phyloP scores from a whole-genome alignment of 1,140 invertebrate genomes.

The Anoplolepis gracilipes region DNA sequence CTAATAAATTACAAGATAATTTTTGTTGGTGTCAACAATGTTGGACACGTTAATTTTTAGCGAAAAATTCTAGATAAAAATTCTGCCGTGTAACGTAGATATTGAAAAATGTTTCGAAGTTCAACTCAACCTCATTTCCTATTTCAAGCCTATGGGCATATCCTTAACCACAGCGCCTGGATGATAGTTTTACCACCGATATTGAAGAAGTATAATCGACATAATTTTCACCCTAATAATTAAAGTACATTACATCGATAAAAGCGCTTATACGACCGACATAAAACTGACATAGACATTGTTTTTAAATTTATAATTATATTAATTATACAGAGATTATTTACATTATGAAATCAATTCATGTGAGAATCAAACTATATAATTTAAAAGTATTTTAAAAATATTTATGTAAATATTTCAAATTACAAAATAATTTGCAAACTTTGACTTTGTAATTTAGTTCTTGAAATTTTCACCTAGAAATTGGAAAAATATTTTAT shows the following conservation, averaged over 20 bases:
- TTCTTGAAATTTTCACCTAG: neutral
- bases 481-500: neutral
- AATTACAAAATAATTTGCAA: neutral
- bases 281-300: neutral
- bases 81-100: conserved; percentile 19
- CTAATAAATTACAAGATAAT: neutral
- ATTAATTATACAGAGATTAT: neutral
- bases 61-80: conserved; percentile 33
- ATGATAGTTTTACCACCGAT: conserved; percentile 53
- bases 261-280: neutral
- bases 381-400: neutral
- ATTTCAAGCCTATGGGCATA: conserved; percentile 27
- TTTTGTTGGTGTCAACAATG: conserved; percentile 3
- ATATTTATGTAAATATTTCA: neutral
- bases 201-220: conserved; percentile 52
- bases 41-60: neutral
- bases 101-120: conserved; percentile 55
- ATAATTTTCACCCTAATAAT: conserved; percentile 20
- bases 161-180: conserved; percentile 15
- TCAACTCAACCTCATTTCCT: conserved; percentile 43
- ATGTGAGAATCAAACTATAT: neutral
- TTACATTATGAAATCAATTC: neutral
- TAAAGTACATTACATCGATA: conserved; percentile 23
- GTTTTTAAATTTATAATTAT: neutral
- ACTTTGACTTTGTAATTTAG: neutral